These are phyloP conservation scores for Tarsius wallacei DNA, from an alignment of 2,797 vertebrate species.

Conservation along the genomic window DNA sequence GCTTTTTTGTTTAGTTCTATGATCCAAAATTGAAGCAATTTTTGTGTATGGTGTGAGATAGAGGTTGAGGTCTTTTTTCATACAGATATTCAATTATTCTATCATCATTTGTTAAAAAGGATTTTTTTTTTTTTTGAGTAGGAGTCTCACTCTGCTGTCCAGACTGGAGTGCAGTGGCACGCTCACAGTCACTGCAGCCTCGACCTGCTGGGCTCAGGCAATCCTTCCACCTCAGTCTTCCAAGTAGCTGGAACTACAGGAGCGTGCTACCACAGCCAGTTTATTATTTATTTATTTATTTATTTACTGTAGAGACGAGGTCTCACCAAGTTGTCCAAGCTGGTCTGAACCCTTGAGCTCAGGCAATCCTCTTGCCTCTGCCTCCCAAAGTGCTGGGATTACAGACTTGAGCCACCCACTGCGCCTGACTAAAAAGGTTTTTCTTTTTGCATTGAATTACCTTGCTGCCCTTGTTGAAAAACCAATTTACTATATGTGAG, in stretches of 20 bases:
- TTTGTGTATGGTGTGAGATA: neutral
- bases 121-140: neutral
- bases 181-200: neutral
- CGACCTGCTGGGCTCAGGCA: neutral
- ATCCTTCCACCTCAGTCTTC: neutral
- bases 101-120: neutral
- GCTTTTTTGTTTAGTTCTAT: conserved; percentile 20
- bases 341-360: neutral
- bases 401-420: neutral
- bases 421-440: neutral
- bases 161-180: neutral
- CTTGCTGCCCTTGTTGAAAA: neutral
- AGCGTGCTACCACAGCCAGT: accelerated
- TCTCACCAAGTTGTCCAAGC: neutral
- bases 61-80: neutral
- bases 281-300: neutral
- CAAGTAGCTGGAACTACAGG: neutral
- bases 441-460: neutral
- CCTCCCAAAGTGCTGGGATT: neutral
- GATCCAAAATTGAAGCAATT: neutral
- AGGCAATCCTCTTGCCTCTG: neutral
- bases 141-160: neutral
- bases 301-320: neutral
- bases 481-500: neutral
- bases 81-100: neutral